These are phyloP conservation scores for Lithobates pipiens DNA, from an alignment of 2,797 vertebrate species.

Conservation along the genomic window DNA sequence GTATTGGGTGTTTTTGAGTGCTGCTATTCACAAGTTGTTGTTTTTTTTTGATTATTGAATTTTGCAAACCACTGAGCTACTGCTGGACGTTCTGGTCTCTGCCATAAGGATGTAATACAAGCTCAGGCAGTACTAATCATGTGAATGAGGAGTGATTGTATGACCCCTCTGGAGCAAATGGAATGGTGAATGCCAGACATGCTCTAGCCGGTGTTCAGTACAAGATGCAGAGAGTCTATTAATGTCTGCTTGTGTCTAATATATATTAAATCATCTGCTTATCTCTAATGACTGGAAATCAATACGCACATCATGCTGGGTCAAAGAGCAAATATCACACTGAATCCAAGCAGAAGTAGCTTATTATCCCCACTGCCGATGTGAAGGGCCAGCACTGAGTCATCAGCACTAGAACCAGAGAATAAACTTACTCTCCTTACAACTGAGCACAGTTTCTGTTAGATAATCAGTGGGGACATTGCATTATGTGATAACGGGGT, in stretches of 20 bases:
- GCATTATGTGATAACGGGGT: not conserved
- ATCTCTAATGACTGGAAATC: slow-evolving; percentile 40
- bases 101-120: no score
- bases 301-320: slow-evolving; percentile 24
- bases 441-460: not conserved
- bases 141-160: no score
- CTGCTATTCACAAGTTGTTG: no score
- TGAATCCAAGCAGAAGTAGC: not conserved
- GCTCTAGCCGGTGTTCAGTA: not conserved
- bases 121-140: no score
- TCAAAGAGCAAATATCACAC: slow-evolving; percentile 20
- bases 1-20: no score
- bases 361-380: not conserved
- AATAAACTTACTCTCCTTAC: not conserved
- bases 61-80: no score
- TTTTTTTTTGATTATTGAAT: no score
- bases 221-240: slow-evolving; percentile 23
- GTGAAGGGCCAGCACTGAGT: not conserved
- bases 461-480: not conserved
- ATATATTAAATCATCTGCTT: slow-evolving; percentile 33
- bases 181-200: no score
- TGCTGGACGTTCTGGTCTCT: no score
- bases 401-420: not conserved
- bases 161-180: no score
- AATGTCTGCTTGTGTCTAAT: not conserved